Conservation (phyloP, 2,113 vertebrate species). For the Excalfactoria chinensis region DNA sequence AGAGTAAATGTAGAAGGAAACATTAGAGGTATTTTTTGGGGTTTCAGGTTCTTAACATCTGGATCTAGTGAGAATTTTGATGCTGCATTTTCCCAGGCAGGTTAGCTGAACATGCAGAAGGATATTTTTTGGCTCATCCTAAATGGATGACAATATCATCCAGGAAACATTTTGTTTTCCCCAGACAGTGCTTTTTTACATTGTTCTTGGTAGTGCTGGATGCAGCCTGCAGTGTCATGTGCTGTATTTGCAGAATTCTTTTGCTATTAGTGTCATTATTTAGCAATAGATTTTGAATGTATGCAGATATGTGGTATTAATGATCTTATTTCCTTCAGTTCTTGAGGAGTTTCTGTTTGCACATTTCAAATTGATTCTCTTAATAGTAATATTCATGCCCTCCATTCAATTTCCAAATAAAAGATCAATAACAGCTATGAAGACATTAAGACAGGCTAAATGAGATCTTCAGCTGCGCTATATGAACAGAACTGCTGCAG, state of each 20-base stretch:
- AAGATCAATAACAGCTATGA: background rate
- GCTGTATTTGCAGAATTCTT: background rate
- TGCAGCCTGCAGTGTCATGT: background rate
- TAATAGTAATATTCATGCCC: background rate
- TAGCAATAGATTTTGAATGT: background rate
- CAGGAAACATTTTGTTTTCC: slow-evolving; percentile 22
- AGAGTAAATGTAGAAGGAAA: slow-evolving; percentile 6
- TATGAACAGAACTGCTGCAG: slow-evolving; percentile 45
- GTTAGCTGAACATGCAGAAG: slow-evolving; percentile 5
- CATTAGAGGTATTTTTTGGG: background rate
- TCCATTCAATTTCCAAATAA: background rate
- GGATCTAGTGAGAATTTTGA: slow-evolving; percentile 19
- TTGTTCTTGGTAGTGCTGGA: background rate
- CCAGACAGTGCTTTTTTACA: background rate
- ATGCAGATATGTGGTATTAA: background rate
- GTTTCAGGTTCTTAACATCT: background rate
- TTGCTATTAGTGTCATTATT: background rate
- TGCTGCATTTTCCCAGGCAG: background rate
- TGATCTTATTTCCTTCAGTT: background rate
- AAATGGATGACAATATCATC: background rate
- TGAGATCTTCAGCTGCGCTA: background rate
- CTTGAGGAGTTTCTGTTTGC: background rate
- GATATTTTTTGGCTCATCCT: slow-evolving; percentile 2
- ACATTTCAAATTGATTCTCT: background rate
- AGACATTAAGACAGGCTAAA: slow-evolving; percentile 8